phyloP scores from a whole-genome alignment of 1,140 invertebrate genomes.

The Hyposmocoma kahamanoa region DNA sequence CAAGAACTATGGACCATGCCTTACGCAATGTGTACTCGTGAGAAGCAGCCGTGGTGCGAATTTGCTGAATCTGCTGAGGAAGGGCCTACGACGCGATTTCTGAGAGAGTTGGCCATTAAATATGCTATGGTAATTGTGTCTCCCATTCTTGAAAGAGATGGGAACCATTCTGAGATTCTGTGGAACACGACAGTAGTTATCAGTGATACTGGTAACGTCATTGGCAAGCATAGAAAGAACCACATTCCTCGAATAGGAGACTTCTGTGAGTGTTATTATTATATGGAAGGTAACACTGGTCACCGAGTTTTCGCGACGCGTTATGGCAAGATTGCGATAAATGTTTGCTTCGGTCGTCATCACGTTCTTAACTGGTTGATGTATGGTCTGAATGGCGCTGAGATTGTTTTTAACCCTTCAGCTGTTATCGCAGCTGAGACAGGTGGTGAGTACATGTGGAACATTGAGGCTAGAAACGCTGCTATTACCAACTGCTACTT shows the following conservation, averaged over 20 bases:
- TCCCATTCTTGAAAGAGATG: slow-evolving; percentile 96
- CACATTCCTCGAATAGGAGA: slow-evolving; percentile 98
- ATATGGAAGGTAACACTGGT: slow-evolving; percentile 95
- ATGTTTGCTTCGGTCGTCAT: slow-evolving; percentile 98
- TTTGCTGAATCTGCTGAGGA: slow-evolving; percentile 95
- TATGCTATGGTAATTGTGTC: slow-evolving; percentile 97
- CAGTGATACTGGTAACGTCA: slow-evolving; percentile 87
- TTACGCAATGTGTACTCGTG: slow-evolving; percentile 98
- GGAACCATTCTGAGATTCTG: slow-evolving; percentile 88
- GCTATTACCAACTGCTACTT: slow-evolving; percentile 97
- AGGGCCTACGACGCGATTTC: slow-evolving; percentile 90
- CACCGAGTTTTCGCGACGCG: slow-evolving; percentile 94
- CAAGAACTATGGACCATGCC: slow-evolving; percentile 99
- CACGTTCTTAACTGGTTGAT: slow-evolving; percentile 99
- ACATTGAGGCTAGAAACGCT: slow-evolving; percentile 96
- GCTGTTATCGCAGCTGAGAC: slow-evolving; percentile 84
- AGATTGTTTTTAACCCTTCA: slow-evolving; percentile 99
- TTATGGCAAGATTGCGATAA: slow-evolving; percentile 93
- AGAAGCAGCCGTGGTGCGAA: slow-evolving; percentile 97
- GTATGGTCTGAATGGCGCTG: slow-evolving; percentile 97
- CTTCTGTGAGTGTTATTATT: slow-evolving; percentile 99
- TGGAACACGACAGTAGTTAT: slow-evolving; percentile 99
- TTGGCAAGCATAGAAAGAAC: slow-evolving; percentile 98
- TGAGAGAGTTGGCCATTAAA: slow-evolving; percentile 86
- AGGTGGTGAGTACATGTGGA: slow-evolving; percentile 96